Conservation (phyloP, 2,888 invertebrate species). For the Timema podura region DNA sequence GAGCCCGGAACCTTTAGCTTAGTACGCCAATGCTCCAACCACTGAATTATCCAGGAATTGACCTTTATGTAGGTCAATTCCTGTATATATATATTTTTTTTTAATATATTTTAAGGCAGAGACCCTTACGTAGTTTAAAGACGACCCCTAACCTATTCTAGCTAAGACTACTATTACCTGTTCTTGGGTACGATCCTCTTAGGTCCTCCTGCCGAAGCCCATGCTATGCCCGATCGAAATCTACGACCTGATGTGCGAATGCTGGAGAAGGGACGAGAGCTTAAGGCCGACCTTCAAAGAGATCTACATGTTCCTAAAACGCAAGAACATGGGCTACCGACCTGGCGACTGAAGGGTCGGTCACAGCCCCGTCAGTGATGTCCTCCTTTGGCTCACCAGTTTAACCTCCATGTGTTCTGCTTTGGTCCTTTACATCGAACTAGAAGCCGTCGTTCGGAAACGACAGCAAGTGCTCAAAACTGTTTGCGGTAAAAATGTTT, state of each 20-base stretch:
- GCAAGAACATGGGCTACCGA: slow-evolving; percentile 53
- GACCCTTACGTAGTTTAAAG: neutral
- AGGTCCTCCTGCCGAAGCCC: slow-evolving; percentile 65
- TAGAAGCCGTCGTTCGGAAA: no score
- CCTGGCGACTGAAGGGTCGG: slow-evolving; percentile 37
- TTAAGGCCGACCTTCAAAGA: slow-evolving; percentile 59
- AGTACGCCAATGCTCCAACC: no score
- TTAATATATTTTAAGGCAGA: no score
- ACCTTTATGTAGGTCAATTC: neutral
- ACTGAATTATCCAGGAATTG: no score
- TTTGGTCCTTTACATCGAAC: no score
- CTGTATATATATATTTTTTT: no score
- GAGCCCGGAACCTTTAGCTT: no score
- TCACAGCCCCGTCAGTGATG: no score
- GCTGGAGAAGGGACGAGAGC: slow-evolving; percentile 58
- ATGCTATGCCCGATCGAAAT: slow-evolving; percentile 70
- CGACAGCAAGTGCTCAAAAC: no score
- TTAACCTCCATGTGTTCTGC: no score
- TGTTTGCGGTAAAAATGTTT: no score
- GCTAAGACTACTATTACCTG: neutral
- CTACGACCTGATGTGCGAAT: slow-evolving; percentile 70
- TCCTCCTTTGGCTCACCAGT: no score
- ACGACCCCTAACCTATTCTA: neutral
- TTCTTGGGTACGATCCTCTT: slow-evolving; percentile 22
- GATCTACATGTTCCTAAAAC: slow-evolving; percentile 66